Conservation (phyloP, 2,888 invertebrate genomes). For the Trichopoda pennipes region DNA sequence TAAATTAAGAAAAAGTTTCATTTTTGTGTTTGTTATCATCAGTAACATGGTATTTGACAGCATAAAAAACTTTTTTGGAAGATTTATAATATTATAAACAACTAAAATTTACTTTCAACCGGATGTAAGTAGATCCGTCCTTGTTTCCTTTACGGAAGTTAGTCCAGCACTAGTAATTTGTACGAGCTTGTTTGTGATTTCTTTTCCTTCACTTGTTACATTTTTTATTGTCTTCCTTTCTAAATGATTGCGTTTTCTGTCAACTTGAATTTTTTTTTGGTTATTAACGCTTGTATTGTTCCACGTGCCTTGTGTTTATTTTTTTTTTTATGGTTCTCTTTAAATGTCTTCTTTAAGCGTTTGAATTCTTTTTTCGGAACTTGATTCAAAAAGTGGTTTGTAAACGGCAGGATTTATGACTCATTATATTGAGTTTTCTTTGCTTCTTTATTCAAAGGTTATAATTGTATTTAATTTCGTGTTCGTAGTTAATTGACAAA, state of each 20-base stretch:
- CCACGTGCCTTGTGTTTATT: neutral
- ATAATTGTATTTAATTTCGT: too few species aligned
- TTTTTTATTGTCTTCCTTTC: conserved; percentile 15
- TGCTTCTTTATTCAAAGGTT: too few species aligned
- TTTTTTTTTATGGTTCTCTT: neutral
- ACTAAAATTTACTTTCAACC: conserved; percentile 31
- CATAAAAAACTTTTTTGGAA: conserved; percentile 16
- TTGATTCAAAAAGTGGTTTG: neutral
- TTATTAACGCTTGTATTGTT: conserved; percentile 18
- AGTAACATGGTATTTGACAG: too few species aligned
- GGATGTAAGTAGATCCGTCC: conserved; percentile 59
- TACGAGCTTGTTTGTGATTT: conserved; percentile 7
- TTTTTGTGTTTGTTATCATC: too few species aligned
- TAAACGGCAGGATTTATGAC: neutral
- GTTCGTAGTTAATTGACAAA: too few species aligned
- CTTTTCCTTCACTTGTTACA: conserved; percentile 5
- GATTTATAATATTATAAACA: conserved; percentile 3
- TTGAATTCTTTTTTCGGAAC: neutral
- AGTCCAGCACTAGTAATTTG: conserved; percentile 7
- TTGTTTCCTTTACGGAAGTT: conserved; percentile 65
- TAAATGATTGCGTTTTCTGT: neutral
- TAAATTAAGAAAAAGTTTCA: too few species aligned
- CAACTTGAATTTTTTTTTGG: neutral
- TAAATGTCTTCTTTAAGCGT: neutral
- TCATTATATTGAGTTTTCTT: too few species aligned